phyloP scores from a whole-genome alignment of 1,140 invertebrate species.

The Drosophila sp. region DNA sequence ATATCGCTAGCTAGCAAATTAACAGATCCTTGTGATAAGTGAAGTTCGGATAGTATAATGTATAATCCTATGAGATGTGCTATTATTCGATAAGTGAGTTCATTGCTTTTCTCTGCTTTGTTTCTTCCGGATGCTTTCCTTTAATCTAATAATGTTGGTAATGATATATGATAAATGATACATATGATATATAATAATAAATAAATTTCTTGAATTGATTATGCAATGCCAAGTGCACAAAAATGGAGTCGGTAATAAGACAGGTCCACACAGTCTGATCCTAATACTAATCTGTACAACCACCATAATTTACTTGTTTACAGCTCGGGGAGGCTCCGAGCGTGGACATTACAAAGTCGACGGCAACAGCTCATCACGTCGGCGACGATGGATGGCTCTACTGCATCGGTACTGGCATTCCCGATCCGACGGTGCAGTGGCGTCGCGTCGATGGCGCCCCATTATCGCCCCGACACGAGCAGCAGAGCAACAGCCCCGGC shows the following conservation, averaged over 20 bases:
- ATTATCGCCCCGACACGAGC: constrained; percentile 85
- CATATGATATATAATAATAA: too few species aligned
- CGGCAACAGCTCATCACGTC: constrained; percentile 87
- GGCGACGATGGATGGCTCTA: constrained; percentile 91
- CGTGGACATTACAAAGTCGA: constrained; percentile 91
- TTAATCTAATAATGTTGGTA: constrained; percentile 8
- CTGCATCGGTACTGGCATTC: constrained; percentile 91
- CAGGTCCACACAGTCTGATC: constrained; percentile 78
- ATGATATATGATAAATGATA: too few species aligned
- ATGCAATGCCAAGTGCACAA: constrained; percentile 73
- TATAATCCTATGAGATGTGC: too few species aligned
- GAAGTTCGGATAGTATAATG: too few species aligned
- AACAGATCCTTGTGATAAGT: too few species aligned
- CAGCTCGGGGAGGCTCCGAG: constrained; percentile 91
- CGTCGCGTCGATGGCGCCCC: constrained; percentile 88
- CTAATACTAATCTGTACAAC: constrained; percentile 84
- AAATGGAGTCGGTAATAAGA: constrained; percentile 84
- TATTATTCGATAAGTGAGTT: not conserved
- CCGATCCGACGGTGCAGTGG: constrained; percentile 92
- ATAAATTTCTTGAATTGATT: not conserved
- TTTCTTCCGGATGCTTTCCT: constrained; percentile 45
- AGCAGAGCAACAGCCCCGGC: constrained; percentile 31
- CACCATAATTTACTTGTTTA: constrained; percentile 84
- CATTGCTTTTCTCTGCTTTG: constrained; percentile 52
- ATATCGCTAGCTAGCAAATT: too few species aligned